These are phyloP conservation scores for Florisuga fusca DNA, from an alignment of 2,797 vertebrate genomes.

Conservation along the genomic window DNA sequence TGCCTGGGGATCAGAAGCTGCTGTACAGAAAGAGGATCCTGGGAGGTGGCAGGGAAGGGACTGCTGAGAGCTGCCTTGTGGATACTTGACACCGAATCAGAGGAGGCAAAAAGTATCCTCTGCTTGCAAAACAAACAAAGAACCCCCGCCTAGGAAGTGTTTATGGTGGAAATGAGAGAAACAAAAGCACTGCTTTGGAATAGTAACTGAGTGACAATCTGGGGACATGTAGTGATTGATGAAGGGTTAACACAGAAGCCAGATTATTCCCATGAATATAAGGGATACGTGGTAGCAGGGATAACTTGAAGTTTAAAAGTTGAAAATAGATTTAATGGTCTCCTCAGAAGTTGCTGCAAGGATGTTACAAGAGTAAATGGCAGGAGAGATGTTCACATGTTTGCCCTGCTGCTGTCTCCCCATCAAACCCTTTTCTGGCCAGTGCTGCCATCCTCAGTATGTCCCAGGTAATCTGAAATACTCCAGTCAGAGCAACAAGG, in stretches of 20 bases:
- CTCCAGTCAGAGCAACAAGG: fast-evolving
- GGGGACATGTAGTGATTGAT: neutral
- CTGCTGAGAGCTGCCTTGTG: neutral
- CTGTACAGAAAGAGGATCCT: neutral
- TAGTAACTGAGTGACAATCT: neutral
- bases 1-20: neutral
- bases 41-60: neutral
- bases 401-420: neutral
- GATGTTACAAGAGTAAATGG: neutral
- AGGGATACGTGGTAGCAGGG: neutral
- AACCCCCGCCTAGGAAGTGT: neutral
- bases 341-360: neutral
- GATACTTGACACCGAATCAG: neutral
- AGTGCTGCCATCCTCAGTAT: neutral
- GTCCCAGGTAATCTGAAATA: neutral
- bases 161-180: neutral
- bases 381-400: neutral
- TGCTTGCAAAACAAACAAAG: neutral
- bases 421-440: neutral
- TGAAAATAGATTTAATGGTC: neutral
- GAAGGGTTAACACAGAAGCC: neutral
- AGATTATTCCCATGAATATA: fast-evolving
- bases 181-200: neutral
- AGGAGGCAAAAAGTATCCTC: neutral
- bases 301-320: neutral